Percentiles rank a stretch among this genome's conserved stretches.
These are phyloP conservation scores for Nannobrachium achirus DNA, from an alignment of 2,113 vertebrate species.

Conservation along the genomic window DNA sequence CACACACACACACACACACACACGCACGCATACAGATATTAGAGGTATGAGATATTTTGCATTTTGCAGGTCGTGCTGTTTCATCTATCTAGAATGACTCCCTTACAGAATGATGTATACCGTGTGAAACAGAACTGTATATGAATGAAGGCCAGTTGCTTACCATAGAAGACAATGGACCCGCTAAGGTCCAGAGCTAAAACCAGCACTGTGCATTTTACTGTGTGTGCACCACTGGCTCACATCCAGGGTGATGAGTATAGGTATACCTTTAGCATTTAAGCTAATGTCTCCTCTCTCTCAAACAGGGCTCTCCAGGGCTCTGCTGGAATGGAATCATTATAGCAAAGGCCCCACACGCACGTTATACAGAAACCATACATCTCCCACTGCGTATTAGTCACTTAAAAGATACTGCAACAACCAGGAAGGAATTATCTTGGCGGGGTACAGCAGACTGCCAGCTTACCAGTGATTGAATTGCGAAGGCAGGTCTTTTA, in stretches of 20 bases:
- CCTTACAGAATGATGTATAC: too few relatives aligned
- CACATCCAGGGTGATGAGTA: constrained; percentile 31
- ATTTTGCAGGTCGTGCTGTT: constrained; percentile 18
- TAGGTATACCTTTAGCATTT: constrained; percentile 16
- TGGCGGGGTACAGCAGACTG: background rate
- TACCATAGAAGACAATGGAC: too few relatives aligned
- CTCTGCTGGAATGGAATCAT: constrained; percentile 36
- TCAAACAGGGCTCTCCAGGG: constrained; percentile 36
- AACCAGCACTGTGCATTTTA: background rate
- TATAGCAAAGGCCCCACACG: constrained; percentile 38
- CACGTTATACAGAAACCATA: constrained; percentile 46
- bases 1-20: background rate
- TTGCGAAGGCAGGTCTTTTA: constrained; percentile 31
- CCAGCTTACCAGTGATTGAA: constrained; percentile 1
- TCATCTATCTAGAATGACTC: constrained; percentile 8
- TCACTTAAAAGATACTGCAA: constrained; percentile 36
- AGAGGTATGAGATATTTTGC: too few relatives aligned
- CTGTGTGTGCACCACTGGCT: constrained; percentile 34
- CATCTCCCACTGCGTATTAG: constrained; percentile 30
- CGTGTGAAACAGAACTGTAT: too few relatives aligned
- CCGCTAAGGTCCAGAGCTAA: too few relatives aligned
- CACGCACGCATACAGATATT: background rate
- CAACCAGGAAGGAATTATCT: constrained; percentile 9
- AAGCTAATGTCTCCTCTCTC: constrained; percentile 31
- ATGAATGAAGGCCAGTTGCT: too few relatives aligned